These are phyloP conservation scores for Syrista parreyssii DNA, from an alignment of 2,888 invertebrate genomes.

Conservation along the genomic window DNA sequence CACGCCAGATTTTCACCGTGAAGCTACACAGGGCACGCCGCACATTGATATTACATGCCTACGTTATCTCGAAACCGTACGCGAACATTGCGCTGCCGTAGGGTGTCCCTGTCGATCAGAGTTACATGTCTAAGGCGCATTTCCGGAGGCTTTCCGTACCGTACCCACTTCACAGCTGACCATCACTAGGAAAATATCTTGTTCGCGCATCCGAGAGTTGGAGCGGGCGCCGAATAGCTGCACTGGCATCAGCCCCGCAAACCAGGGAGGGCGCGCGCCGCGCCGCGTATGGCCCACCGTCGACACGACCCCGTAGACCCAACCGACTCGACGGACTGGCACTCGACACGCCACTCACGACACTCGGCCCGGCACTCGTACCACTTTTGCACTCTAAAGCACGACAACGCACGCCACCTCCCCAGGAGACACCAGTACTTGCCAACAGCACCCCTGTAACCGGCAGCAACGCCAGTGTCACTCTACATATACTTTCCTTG, in stretches of 20 bases:
- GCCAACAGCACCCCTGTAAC: background rate
- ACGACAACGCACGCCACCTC: slow-evolving; percentile 11
- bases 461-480: background rate
- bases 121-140: slow-evolving; percentile 62
- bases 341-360: background rate
- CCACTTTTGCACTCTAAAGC: slow-evolving; percentile 3
- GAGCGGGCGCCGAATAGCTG: slow-evolving; percentile 43
- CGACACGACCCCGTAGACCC: background rate
- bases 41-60: slow-evolving; percentile 67
- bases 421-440: background rate
- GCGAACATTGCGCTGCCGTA: slow-evolving; percentile 70
- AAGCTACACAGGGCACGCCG: slow-evolving; percentile 67
- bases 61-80: slow-evolving; percentile 71
- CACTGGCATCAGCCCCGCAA: slow-evolving; percentile 53
- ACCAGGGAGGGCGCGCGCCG: slow-evolving; percentile 64
- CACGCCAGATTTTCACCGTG: slow-evolving; percentile 74
- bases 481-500: background rate
- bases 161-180: slow-evolving; percentile 50
- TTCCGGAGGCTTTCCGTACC: slow-evolving; percentile 47
- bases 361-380: background rate
- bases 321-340: background rate
- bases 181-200: slow-evolving; percentile 44
- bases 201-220: slow-evolving; percentile 56
- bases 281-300: slow-evolving; percentile 65
- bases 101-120: slow-evolving; percentile 41